A percentile compares a stretch with the other conserved stretches of the same genome.
These are phyloP conservation scores for Gephyroberyx darwinii DNA, from an alignment of 2,797 vertebrate genomes.

Conservation along the genomic window DNA sequence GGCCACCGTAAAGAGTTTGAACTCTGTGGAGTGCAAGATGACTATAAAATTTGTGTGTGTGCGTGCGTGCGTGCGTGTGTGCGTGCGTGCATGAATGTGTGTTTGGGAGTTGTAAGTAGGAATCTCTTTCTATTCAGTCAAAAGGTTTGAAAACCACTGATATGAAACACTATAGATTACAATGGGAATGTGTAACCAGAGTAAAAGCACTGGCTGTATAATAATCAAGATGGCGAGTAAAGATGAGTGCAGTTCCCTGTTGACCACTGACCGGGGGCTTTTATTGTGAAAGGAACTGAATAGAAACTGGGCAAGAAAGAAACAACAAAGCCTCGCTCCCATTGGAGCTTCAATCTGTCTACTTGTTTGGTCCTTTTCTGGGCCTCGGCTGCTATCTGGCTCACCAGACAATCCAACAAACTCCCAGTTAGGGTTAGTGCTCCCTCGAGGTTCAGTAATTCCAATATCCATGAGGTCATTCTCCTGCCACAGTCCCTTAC, in stretches of 20 bases:
- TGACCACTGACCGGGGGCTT: not conserved
- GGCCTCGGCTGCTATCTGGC: constrained; percentile 28
- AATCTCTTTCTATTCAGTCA: no score
- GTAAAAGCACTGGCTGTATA: not conserved
- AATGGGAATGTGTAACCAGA: not conserved
- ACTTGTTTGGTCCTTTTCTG: constrained; percentile 41
- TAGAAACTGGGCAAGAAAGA: not conserved
- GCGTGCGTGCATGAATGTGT: no score
- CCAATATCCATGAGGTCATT: constrained; percentile 63
- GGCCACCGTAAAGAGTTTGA: not conserved
- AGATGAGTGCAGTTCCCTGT: not conserved
- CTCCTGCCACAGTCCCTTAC: constrained; percentile 34
- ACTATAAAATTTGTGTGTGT: not conserved
- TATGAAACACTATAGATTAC: not conserved
- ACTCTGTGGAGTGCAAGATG: not conserved
- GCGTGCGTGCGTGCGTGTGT: no score
- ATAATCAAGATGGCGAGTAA: not conserved
- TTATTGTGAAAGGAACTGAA: not conserved
- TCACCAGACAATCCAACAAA: constrained; percentile 29
- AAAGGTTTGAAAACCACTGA: no score
- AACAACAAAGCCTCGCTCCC: constrained; percentile 4
- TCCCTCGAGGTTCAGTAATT: constrained; percentile 45
- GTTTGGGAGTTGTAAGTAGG: no score
- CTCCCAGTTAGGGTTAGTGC: constrained; percentile 32
- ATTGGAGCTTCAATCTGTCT: constrained; percentile 16